phyloP scores from a whole-genome alignment of 2,888 invertebrate species.

The Stomorhina lunata region DNA sequence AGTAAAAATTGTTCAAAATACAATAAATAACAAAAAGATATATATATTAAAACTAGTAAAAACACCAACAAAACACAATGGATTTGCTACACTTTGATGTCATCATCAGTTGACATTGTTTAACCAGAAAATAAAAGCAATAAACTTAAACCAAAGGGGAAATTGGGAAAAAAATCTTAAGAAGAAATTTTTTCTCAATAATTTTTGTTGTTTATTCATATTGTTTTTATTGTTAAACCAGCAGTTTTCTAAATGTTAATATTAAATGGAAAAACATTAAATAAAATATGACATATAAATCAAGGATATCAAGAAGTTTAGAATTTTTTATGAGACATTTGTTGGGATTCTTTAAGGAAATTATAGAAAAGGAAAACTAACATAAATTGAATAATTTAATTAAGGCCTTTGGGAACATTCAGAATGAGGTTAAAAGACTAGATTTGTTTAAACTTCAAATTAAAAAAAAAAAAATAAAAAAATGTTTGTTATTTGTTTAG shows the following conservation, averaged over 20 bases:
- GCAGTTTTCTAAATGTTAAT: constrained; percentile 13
- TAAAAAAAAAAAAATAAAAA: too few species aligned
- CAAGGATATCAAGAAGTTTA: not conserved
- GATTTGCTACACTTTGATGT: constrained; percentile 50
- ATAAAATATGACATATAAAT: not conserved
- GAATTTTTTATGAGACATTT: too few species aligned
- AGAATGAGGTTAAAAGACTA: too few species aligned
- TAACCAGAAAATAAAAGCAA: constrained; percentile 33
- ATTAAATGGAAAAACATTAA: constrained; percentile 17
- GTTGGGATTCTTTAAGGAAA: too few species aligned
- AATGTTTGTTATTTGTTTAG: too few species aligned
- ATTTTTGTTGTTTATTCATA: not conserved
- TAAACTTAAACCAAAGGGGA: not conserved
- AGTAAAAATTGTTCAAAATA: constrained; percentile 11
- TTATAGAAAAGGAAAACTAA: too few species aligned
- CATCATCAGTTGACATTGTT: constrained; percentile 49
- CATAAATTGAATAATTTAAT: too few species aligned
- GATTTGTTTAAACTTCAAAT: too few species aligned
- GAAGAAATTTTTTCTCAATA: not conserved
- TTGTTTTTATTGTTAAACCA: not conserved
- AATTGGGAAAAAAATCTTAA: constrained; percentile 2
- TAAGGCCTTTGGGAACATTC: too few species aligned
- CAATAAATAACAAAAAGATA: not conserved
- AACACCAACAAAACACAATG: constrained; percentile 24
- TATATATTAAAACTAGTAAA: not conserved